Percentiles rank a stretch among this genome's conserved stretches.
Conservation (phyloP, 1,140 invertebrate genomes). For the Colletes latitarsis region DNA sequence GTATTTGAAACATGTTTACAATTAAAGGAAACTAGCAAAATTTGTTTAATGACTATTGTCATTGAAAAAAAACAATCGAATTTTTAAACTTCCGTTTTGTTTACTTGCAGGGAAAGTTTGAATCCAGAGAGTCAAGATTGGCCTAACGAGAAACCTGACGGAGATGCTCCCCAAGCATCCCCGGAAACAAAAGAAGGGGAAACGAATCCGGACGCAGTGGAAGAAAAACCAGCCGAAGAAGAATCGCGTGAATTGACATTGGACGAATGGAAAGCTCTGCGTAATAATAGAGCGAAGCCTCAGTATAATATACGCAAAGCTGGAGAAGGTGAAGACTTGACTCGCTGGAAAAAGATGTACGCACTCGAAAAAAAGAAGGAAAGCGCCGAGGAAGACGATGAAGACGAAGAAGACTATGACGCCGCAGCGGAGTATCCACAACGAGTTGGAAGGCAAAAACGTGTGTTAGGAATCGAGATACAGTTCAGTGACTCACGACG, state of each 20-base stretch:
- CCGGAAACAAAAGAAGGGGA: slow-evolving; percentile 78
- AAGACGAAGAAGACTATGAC: slow-evolving; percentile 88
- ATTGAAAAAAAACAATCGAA: no score
- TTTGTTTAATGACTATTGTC: not conserved
- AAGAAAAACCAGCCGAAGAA: slow-evolving; percentile 85
- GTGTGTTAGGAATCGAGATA: slow-evolving; percentile 93
- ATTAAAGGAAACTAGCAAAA: not conserved
- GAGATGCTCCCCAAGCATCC: slow-evolving; percentile 65
- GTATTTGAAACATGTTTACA: not conserved
- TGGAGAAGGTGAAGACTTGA: slow-evolving; percentile 94
- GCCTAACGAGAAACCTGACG: slow-evolving; percentile 78
- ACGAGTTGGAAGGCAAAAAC: slow-evolving; percentile 93
- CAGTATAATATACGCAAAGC: slow-evolving; percentile 95
- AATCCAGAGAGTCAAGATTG: slow-evolving; percentile 80
- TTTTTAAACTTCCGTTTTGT: not conserved
- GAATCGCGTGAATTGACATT: slow-evolving; percentile 91
- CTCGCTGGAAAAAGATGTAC: slow-evolving; percentile 96
- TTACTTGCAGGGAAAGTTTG: slow-evolving; percentile 72
- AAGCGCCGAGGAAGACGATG: slow-evolving; percentile 85
- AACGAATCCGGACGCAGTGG: slow-evolving; percentile 67
- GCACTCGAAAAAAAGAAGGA: slow-evolving; percentile 91
- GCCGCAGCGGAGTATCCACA: slow-evolving; percentile 89
- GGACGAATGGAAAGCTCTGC: slow-evolving; percentile 94
- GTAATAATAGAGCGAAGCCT: slow-evolving; percentile 88
- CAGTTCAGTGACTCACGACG: slow-evolving; percentile 92